Conservation (phyloP, 2,888 invertebrate genomes). For the Phalera bucephala region DNA sequence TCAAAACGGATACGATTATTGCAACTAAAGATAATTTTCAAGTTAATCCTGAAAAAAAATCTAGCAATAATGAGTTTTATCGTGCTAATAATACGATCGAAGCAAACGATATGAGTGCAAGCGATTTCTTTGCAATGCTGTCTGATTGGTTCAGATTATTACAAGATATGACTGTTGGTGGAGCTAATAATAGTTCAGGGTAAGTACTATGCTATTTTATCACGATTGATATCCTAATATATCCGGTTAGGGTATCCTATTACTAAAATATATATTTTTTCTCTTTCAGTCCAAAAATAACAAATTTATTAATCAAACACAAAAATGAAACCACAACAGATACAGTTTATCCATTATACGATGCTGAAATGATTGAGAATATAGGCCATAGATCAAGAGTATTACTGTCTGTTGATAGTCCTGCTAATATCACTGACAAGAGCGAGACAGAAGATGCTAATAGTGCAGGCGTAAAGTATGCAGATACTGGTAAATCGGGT, state of each 20-base stretch:
- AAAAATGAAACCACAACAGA: slow-evolving; percentile 7
- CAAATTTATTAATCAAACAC: too few relatives aligned
- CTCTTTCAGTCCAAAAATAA: too few relatives aligned
- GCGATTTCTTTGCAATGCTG: slow-evolving; percentile 45
- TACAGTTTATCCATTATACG: slow-evolving; percentile 37
- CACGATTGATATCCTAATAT: too few relatives aligned
- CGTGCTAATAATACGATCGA: too few relatives aligned
- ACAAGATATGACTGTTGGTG: slow-evolving; percentile 20
- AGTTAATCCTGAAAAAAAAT: too few relatives aligned
- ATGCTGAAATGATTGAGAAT: slow-evolving; percentile 52
- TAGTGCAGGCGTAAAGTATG: background rate
- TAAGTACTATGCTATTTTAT: too few relatives aligned
- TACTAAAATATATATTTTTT: too few relatives aligned
- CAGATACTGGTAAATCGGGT: slow-evolving; percentile 24
- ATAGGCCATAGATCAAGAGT: slow-evolving; percentile 57
- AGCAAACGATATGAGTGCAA: slow-evolving; percentile 29
- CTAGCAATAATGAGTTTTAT: too few relatives aligned
- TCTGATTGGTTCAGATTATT: slow-evolving; percentile 50
- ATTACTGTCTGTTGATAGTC: slow-evolving; percentile 42
- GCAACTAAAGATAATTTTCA: too few relatives aligned
- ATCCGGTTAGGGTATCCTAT: too few relatives aligned
- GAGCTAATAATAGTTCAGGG: slow-evolving; percentile 5
- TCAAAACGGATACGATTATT: too few relatives aligned
- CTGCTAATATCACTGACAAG: slow-evolving; percentile 13
- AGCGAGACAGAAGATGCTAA: background rate